Evolutionary conservation across 1,140 invertebrate species (phyloP), one percentile per base, ranked within the genome.

Genomic region (Cydia amplana): DNA sequence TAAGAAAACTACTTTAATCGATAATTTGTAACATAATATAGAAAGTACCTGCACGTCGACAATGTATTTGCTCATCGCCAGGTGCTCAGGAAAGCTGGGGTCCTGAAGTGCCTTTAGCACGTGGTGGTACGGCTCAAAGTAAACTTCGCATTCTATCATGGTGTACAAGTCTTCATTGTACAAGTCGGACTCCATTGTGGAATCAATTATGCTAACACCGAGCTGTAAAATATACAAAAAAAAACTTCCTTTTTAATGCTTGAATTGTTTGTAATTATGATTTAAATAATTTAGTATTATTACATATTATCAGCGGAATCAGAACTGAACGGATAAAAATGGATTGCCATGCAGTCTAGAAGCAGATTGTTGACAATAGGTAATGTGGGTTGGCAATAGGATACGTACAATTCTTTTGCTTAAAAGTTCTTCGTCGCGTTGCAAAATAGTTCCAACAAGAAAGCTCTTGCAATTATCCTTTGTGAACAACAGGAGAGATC

Each of bases 401-500:
- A 16, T 46, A 46, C 43, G 4, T 46, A 46, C 43, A 46, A 46
- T 46, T 73, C 94, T 94, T 46, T 94, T 74, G 16, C 83, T 78
- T 0, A 95, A 74, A 49, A 87, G 78, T 46, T 94, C 83, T 0
- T 79, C 43, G 49, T 96, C 93, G 63, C 95, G 90, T 40, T 96
- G 93, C 5, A 92, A 84, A 23, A 97, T 95, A 1, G 94, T 95
- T 18, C 94, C 96, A 80, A 97, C 94, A 49, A 96, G 87, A 46
- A 96, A 90, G 43, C 93, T 94, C 36, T 94, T 87, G 86, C 97
- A 97, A 70, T 95, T 93, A 83, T 96, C 94, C 40, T 88, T 89
- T 1, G 96, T 96, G 32, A 98, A 94, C 77, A 96, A 94, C 0
- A 97, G 79, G n/a, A 97, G 87, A 0, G 96, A 95, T 0, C 97